Evolutionary conservation across 2,113 vertebrate genomes (phyloP), one percentile per base, ranked within the genome.

Genomic region (Leptobrachium leishanense): DNA sequence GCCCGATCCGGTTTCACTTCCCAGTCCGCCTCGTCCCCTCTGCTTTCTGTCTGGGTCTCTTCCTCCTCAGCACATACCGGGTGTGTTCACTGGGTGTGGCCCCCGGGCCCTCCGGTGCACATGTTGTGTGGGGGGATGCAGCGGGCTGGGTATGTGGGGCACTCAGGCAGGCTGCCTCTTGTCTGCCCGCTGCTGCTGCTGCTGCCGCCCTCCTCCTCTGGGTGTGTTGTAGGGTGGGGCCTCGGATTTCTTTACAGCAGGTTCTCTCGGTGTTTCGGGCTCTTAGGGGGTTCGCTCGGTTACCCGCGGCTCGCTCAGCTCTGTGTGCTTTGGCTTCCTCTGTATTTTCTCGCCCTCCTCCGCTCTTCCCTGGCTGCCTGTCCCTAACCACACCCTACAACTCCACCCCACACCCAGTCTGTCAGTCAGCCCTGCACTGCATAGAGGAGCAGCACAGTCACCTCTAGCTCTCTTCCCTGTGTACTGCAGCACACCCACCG

Each of bases 381-480:
- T 74, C 79, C 84, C 86, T 85, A 83, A 85, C 87, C 87, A 86
- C 87, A 90, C 87, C 88, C 88, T 86, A 77, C 80, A 72, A 84
- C 88, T 85, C 88, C 88, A 90, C 88, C 88, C 88, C 77, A 84
- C 83, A 54, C 78, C 70, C 80, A 44, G 85, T 85, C 82, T 87
- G 87, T 88, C 86, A 87, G 85, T 88, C 87, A 89, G 72, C 83
- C 85, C 86, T 75, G 84, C 83, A 84, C 74, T 73, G 53, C 82
- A 82, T 82, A 72, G 73, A 76, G 64, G 42, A 44, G 55, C 74
- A 64, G 81, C 13, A 13, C n/a, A 63, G 43, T 68, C n/a, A n/a
- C n/a, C n/a, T n/a, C n/a, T n/a, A n/a, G n/a, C n/a, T n/a, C n/a
- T n/a, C n/a, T n/a, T n/a, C n/a, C n/a, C n/a, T n/a, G n/a, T n/a